Base-by-base conservation (phyloP, 1,140 invertebrate species). In the Pseudomyrmex pallidus region DNA sequence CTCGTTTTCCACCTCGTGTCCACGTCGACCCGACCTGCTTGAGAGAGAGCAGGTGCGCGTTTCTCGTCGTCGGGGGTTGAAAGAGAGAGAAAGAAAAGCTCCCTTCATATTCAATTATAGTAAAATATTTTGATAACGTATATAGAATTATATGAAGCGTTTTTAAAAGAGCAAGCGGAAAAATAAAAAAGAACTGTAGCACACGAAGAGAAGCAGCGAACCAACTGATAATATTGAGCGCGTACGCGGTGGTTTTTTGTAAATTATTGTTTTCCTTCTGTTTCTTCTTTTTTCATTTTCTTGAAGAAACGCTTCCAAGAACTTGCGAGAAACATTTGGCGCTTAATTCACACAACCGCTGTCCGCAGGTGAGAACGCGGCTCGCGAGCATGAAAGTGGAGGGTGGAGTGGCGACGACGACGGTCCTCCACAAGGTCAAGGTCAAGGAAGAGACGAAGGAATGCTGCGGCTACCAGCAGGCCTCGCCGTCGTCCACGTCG, bases 381-480 rank as follows among this genome's bases (percentile, higher is more conserved):
- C 9, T 25, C n/a, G 54, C 84, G 84, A 91, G 84, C 70, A 94
- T 94, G 94, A 94, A 94, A 92, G 91, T 92, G 72, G 93, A 94
- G 85, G 91, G 91, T 68, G 91, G 90, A 85, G 89, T 89, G 62
- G 89, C 92, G 20, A 84, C 89, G 59, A 73, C 84, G 20, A 62
- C 90, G 17, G 78, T 92, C 2, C 90, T 91, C 67, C 92, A 93
- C 72, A 93, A 92, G 89, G 90, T 94, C 85, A 94, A 93, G 88
- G 91, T 94, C 17, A 94, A 94, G 85, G 93, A 94, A 89, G 94
- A 94, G 62, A 83, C 91, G 48, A 93, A 92, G 84, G 93, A 94
- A 87, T 92, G 92, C 84, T 88, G 85, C 57, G 83, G 78, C 70
- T 90, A 89, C 50, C 90, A 91, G 64, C 87, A 91, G 57, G 17